Conservation (phyloP, 2,797 vertebrate species). For the Coilia nasus region DNA sequence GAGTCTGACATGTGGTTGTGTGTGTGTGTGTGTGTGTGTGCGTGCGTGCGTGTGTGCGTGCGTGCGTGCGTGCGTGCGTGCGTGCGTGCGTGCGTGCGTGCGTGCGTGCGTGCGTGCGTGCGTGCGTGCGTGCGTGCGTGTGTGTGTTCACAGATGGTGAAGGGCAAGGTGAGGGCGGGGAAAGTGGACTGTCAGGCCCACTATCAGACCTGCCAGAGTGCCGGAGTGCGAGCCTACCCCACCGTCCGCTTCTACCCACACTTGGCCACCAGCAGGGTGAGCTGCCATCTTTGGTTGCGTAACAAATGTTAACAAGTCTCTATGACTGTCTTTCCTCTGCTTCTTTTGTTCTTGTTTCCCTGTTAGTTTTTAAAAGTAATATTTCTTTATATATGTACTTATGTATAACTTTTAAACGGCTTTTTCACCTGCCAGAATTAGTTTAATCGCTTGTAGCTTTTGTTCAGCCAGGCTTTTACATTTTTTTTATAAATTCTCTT, state of each 20-base stretch:
- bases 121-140: neutral
- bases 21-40: neutral
- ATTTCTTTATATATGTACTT: neutral
- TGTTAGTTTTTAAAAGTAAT: neutral
- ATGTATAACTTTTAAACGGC: neutral
- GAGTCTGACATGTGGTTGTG: too few relatives aligned
- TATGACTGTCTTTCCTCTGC: neutral
- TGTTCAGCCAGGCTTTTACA: neutral
- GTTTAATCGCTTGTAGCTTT: neutral
- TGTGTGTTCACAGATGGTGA: slow-evolving; percentile 74
- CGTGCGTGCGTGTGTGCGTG: neutral
- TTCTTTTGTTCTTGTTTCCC: too few relatives aligned
- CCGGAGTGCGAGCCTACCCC: slow-evolving; percentile 89
- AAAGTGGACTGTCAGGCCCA: slow-evolving; percentile 93
- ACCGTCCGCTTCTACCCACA: slow-evolving; percentile 87
- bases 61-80: neutral
- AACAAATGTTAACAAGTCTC: neutral
- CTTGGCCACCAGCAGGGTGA: slow-evolving; percentile 58
- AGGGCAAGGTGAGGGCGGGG: slow-evolving; percentile 89
- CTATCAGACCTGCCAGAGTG: slow-evolving; percentile 83
- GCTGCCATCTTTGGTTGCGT: neutral
- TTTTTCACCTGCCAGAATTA: neutral
- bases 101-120: slow-evolving; percentile 9
- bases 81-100: too few relatives aligned
- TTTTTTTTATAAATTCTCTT: neutral